phyloP scores from a whole-genome alignment of 2,888 invertebrate genomes.

The Pyrrhia umbra region DNA sequence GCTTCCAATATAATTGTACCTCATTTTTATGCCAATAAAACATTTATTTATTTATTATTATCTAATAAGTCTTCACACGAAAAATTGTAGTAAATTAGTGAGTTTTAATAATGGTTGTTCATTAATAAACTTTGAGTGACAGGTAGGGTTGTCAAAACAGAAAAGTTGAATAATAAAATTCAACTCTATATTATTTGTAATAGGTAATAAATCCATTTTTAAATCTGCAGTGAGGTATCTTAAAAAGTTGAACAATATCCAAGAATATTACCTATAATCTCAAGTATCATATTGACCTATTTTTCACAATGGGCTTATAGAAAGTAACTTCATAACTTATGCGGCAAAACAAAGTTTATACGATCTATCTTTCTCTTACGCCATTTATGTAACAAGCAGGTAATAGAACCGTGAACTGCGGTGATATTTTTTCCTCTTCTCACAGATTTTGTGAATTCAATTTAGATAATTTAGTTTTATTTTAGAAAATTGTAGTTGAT shows the following conservation, averaged over 20 bases:
- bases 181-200: rapidly evolving
- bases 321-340: constrained; percentile 25
- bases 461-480: not conserved
- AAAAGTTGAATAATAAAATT: not conserved
- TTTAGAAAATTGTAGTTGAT: not conserved
- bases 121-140: constrained; percentile 35
- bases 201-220: not conserved
- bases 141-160: constrained; percentile 37
- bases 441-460: not conserved
- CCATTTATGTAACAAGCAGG: constrained; percentile 33
- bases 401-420: constrained; percentile 10
- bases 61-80: not conserved
- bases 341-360: constrained; percentile 32
- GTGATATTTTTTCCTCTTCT: not conserved
- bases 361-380: constrained; percentile 25
- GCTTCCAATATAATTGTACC: too few relatives aligned
- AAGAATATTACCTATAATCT: constrained; percentile 7
- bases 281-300: constrained; percentile 36
- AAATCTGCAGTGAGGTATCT: not conserved
- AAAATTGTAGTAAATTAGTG: not conserved
- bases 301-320: constrained; percentile 22
- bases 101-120: constrained; percentile 9
- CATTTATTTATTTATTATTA: too few relatives aligned
- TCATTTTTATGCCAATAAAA: too few relatives aligned
- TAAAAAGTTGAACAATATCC: not conserved